phyloP scores from a whole-genome alignment of 2,797 vertebrate genomes.

The Galagoides demidoff region DNA sequence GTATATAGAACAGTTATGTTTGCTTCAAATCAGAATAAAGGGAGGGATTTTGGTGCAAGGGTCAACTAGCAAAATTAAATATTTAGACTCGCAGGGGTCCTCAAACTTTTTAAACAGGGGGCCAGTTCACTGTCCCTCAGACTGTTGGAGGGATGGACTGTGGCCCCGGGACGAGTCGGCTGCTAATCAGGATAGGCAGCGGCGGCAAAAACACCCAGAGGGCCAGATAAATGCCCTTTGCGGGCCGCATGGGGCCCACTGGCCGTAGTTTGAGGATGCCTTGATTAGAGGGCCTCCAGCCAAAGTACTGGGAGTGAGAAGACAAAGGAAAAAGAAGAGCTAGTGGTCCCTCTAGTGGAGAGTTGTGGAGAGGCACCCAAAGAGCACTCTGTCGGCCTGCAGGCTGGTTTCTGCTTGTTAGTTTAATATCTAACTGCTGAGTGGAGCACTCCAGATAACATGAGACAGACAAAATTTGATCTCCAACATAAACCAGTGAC shows the following conservation, averaged over 20 bases:
- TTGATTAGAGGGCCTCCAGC: background rate
- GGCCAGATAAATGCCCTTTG: no score
- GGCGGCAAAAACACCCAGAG: no score
- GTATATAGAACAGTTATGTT: background rate
- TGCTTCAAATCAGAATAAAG: background rate
- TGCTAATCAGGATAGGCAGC: no score
- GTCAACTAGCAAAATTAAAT: background rate
- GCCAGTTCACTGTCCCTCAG: no score
- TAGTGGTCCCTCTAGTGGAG: slow-evolving; percentile 51
- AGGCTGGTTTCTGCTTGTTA: background rate
- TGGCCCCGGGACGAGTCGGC: no score
- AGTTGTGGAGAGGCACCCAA: background rate
- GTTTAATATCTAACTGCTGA: background rate
- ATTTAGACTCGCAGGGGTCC: no score
- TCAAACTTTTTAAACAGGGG: no score
- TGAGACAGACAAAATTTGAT: background rate
- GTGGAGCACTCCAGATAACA: background rate
- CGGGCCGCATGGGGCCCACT: no score
- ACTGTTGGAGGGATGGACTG: no score
- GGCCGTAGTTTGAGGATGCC: no score
- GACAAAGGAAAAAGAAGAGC: background rate
- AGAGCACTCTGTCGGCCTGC: background rate
- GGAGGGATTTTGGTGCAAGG: background rate
- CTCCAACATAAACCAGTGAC: background rate
- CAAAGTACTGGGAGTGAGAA: background rate